Conservation (phyloP, 2,797 vertebrate genomes). For the Galaxias olidus region DNA sequence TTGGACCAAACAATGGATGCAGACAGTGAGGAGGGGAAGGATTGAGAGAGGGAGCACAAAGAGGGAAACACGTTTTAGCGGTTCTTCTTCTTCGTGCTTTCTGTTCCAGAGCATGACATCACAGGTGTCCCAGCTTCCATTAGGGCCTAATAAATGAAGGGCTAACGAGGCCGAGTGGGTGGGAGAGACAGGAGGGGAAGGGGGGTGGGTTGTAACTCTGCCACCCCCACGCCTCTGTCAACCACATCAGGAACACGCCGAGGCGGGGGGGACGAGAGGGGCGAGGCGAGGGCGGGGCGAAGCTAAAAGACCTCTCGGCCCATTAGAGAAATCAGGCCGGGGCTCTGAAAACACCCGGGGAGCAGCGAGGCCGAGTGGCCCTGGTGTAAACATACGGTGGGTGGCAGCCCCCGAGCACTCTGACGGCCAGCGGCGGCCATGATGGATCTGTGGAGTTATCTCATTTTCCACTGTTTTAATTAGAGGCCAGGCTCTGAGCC, state of each 20-base stretch:
- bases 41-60: slow-evolving; percentile 18
- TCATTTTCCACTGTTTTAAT: slow-evolving; percentile 99
- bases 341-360: slow-evolving; percentile 80
- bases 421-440: slow-evolving; percentile 90
- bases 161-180: slow-evolving; percentile 74
- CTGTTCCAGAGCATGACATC: slow-evolving; percentile 73
- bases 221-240: slow-evolving; percentile 69
- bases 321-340: slow-evolving; percentile 82
- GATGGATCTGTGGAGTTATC: slow-evolving; percentile 98
- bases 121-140: slow-evolving; percentile 78
- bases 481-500: slow-evolving; percentile 93
- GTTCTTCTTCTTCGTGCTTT: slow-evolving; percentile 27
- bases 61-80: slow-evolving; percentile 54
- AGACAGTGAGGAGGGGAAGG: not conserved
- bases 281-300: slow-evolving; percentile 10
- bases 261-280: slow-evolving; percentile 47
- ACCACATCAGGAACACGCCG: slow-evolving; percentile 71
- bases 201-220: slow-evolving; percentile 34
- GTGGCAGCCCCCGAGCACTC: slow-evolving; percentile 85
- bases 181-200: slow-evolving; percentile 59
- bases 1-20: not conserved
- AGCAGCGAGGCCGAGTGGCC: slow-evolving; percentile 78
- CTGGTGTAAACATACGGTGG: slow-evolving; percentile 91
- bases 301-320: slow-evolving; percentile 72
- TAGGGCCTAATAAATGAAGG: slow-evolving; percentile 81